These are phyloP conservation scores for Andricus quercusramuli DNA, from an alignment of 2,888 invertebrate genomes.

Conservation along the genomic window DNA sequence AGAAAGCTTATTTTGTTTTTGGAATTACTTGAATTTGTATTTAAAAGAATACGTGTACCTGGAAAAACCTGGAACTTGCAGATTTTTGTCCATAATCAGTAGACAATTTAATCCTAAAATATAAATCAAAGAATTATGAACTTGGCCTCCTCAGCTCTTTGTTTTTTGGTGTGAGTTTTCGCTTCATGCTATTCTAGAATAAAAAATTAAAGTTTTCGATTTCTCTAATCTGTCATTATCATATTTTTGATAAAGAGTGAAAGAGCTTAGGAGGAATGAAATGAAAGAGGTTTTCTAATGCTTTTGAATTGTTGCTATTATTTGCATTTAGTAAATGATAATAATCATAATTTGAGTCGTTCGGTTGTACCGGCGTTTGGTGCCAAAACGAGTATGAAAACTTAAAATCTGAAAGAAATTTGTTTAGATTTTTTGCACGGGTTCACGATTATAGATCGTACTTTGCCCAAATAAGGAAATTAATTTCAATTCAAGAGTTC, in stretches of 20 bases:
- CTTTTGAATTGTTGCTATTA: conserved; percentile 22
- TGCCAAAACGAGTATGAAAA: not conserved
- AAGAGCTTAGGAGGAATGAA: not conserved
- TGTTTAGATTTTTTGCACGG: not conserved
- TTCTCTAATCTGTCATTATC: not conserved
- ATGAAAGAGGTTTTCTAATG: conserved; percentile 16
- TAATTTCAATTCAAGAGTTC: not conserved
- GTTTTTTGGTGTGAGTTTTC: not conserved
- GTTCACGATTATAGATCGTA: not conserved
- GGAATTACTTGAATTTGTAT: too few relatives aligned
- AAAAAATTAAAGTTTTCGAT: not conserved
- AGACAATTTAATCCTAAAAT: not conserved
- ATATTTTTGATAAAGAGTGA: not conserved
- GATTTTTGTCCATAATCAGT: not conserved
- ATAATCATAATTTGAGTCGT: conserved; percentile 7
- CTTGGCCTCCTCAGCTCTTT: not conserved
- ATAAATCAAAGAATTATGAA: not conserved
- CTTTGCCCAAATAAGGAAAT: not conserved
- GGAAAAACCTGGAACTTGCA: too few relatives aligned
- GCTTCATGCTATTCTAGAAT: conserved; percentile 7
- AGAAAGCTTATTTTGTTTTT: too few relatives aligned
- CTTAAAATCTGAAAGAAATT: not conserved
- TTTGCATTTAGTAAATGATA: not conserved
- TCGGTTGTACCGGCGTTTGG: not conserved
- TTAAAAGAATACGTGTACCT: too few relatives aligned